Percentiles rank a stretch among this genome's conserved stretches.
Conservation (phyloP, 2,113 vertebrate species). For the Pycnonotus jocosus region DNA sequence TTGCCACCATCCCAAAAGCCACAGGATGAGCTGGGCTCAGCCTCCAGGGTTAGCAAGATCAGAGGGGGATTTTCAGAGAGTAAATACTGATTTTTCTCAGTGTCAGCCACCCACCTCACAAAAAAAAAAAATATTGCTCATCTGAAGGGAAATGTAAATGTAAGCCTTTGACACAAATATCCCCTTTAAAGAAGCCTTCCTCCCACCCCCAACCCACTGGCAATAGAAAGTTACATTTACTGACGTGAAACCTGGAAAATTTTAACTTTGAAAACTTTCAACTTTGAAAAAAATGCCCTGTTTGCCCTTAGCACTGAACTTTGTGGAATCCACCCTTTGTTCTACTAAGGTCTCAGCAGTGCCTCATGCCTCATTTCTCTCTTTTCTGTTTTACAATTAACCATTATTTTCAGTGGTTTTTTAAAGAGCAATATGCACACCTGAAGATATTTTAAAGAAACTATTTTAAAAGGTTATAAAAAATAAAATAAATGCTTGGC, state of each 20-base stretch:
- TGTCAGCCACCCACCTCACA: not conserved
- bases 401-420: conserved; percentile 26
- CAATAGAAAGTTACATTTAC: not conserved
- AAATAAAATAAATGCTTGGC: conserved; percentile 66
- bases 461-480: conserved; percentile 62
- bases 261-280: not conserved
- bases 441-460: conserved; percentile 67
- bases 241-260: not conserved
- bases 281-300: not conserved
- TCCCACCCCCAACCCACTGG: not conserved
- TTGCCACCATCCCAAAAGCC: not conserved
- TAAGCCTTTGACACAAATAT: not conserved
- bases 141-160: not conserved
- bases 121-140: not conserved
- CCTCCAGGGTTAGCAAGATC: not conserved
- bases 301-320: not conserved
- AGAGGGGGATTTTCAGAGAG: not conserved
- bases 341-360: not conserved
- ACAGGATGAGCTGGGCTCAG: not conserved
- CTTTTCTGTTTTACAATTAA: conserved; percentile 24
- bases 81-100: not conserved
- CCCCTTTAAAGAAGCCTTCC: not conserved
- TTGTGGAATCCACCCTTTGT: not conserved
- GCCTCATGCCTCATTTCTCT: not conserved
- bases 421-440: conserved; percentile 44